Evolutionary conservation across 2,797 vertebrate genomes (phyloP), one percentile per base, ranked within the genome.

Genomic region (Melanotaenia trifasciata): DNA sequence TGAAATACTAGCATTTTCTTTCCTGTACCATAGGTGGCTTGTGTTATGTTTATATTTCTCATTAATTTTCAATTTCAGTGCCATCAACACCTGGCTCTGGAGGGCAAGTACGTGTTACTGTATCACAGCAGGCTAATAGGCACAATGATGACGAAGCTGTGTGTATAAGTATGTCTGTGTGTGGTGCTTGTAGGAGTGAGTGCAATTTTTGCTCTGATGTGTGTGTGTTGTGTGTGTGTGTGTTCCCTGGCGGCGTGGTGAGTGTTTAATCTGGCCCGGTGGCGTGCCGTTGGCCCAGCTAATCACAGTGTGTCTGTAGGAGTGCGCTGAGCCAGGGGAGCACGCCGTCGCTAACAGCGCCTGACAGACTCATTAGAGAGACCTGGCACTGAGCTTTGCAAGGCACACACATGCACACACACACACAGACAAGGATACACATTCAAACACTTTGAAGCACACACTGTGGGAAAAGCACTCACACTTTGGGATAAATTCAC

Each of bases 321-420:
- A 91, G 91, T 86, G 84, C 54, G 79, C 86, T 85, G 87, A 89
- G 91, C 83, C 89, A 91, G 87, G 90, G 92, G 92, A 93, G 89
- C 92, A 89, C 87, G 87, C 87, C 83, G 89, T 90, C 85, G 86
- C 90, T 93, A 94, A 94, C 92, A 90, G 90, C 81, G 90, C 91
- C 91, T 94, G 93, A 94, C 93, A 94, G 92, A 92, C 93, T 94
- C 93, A 93, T 94, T 94, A 94, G 92, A 90, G 92, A 91, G 92
- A 93, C 90, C 93, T 93, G 93, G 93, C 92, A 92, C 90, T 89
- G 89, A 90, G 93, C 91, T 91, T 67, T 50, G 85, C 84, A 89
- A 86, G 70, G 75, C 85, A 64, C 74, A 58, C 78, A 74, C 74
- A 68, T 3, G 2, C 57, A 32, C 64, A 56, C 32, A 77, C 67